phyloP scores from a whole-genome alignment of 2,888 invertebrate species.

The Drosophila merina region DNA sequence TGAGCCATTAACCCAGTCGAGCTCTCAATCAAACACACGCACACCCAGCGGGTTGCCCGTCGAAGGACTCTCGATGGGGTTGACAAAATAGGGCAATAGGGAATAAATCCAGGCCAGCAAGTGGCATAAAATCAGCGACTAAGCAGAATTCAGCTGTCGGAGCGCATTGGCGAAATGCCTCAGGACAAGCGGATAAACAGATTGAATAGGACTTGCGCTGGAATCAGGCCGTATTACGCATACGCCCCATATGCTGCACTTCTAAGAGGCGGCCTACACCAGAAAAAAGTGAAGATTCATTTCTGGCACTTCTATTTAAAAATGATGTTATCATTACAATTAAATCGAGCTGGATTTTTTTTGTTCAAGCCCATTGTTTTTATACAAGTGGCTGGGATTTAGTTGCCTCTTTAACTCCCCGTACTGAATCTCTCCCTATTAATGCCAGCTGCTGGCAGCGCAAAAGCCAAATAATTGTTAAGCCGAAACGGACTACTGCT shows the following conservation, averaged over 20 bases:
- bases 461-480: slow-evolving; percentile 46
- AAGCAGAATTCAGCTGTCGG: slow-evolving; percentile 71
- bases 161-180: slow-evolving; percentile 73
- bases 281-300: background rate
- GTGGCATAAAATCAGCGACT: slow-evolving; percentile 67
- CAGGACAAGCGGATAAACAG: slow-evolving; percentile 74
- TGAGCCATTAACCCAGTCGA: slow-evolving; percentile 41
- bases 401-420: background rate
- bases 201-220: slow-evolving; percentile 61
- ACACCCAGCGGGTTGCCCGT: slow-evolving; percentile 23
- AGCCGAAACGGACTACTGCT: slow-evolving; percentile 31
- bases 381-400: slow-evolving; percentile 3
- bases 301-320: background rate
- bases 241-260: slow-evolving; percentile 33
- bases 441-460: slow-evolving; percentile 1
- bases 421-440: slow-evolving; percentile 3
- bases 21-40: slow-evolving; percentile 62
- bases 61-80: slow-evolving; percentile 16
- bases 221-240: slow-evolving; percentile 35
- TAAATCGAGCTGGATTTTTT: background rate
- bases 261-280: too few species aligned
- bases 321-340: background rate
- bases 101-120: slow-evolving; percentile 44
- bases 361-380: background rate
- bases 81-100: slow-evolving; percentile 8